phyloP scores from a whole-genome alignment of 2,797 vertebrate species.

The Cynodonichthys magdalenae region DNA sequence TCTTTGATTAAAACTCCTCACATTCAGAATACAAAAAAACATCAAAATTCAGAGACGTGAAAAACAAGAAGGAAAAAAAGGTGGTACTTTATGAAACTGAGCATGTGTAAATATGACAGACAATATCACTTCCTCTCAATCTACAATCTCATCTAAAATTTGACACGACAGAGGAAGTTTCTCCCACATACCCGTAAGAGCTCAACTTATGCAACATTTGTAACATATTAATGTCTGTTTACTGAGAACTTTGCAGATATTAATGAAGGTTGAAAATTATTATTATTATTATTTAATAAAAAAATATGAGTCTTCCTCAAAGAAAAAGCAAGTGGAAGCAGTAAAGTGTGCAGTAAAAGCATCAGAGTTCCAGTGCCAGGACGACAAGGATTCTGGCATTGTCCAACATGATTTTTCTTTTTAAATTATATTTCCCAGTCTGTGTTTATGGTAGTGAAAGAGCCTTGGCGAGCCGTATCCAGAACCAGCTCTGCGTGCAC shows the following conservation, averaged over 20 bases:
- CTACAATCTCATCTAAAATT: constrained; percentile 21
- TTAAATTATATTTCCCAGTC: neutral
- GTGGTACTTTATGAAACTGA: neutral
- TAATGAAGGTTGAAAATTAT: constrained; percentile 1
- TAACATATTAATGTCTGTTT: constrained; percentile 9
- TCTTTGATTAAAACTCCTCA: neutral
- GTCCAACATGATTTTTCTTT: constrained; percentile 9
- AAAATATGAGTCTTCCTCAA: neutral
- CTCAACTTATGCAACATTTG: neutral
- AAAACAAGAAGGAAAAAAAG: constrained; percentile 15
- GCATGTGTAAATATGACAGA: constrained; percentile 22
- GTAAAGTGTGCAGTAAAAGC: constrained; percentile 1
- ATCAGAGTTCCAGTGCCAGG: constrained; percentile 4
- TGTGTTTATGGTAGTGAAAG: constrained; percentile 55
- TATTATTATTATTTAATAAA: neutral
- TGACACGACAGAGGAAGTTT: constrained; percentile 47
- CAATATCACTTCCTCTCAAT: constrained; percentile 34
- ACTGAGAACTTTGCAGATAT: constrained; percentile 21
- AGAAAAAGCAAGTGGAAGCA: constrained; percentile 17
- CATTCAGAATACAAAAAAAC: neutral
- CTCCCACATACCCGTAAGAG: no score
- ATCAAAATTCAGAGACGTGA: constrained; percentile 5
- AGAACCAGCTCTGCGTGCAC: constrained; percentile 94
- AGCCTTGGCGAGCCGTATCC: constrained; percentile 88
- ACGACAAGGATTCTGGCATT: neutral